These are phyloP conservation scores for Anableps anableps DNA, from an alignment of 2,797 vertebrate genomes.

Conservation along the genomic window DNA sequence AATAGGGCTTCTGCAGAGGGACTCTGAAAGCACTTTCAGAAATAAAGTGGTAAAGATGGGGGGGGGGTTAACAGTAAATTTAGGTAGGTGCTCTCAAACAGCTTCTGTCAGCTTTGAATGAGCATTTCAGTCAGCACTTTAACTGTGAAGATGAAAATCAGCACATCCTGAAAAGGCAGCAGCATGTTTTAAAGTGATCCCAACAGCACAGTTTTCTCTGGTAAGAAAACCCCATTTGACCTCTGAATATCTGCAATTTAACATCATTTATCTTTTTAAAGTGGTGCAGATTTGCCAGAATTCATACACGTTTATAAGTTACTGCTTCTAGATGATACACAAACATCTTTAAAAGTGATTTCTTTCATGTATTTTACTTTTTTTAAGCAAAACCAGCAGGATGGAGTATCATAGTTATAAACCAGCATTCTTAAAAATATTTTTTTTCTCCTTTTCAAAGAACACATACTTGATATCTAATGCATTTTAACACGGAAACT, in stretches of 20 bases:
- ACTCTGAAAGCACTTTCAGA: conserved; percentile 13
- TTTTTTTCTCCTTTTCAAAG: neutral
- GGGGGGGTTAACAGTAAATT: neutral
- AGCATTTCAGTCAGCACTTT: conserved; percentile 1
- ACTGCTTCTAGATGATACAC: neutral
- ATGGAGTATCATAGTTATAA: neutral
- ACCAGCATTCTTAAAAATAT: neutral
- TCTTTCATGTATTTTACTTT: neutral
- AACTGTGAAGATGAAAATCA: conserved; percentile 9
- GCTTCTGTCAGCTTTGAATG: neutral
- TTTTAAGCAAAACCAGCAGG: neutral
- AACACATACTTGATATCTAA: neutral
- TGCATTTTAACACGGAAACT: neutral
- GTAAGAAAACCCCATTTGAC: neutral
- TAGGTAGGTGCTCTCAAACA: neutral
- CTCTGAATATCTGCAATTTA: neutral
- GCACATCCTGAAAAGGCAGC: neutral
- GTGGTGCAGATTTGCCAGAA: neutral
- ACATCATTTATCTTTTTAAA: neutral
- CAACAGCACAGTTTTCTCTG: neutral
- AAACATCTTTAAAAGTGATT: neutral
- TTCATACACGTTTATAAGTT: neutral
- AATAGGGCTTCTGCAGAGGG: conserved; percentile 1
- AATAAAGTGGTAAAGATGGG: neutral
- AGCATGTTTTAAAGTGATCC: neutral